A percentile compares a stretch with the other conserved stretches of the same genome.
Evolutionary conservation across 2,113 vertebrate species (phyloP).

Genomic region (Pampusana beccarii): DNA sequence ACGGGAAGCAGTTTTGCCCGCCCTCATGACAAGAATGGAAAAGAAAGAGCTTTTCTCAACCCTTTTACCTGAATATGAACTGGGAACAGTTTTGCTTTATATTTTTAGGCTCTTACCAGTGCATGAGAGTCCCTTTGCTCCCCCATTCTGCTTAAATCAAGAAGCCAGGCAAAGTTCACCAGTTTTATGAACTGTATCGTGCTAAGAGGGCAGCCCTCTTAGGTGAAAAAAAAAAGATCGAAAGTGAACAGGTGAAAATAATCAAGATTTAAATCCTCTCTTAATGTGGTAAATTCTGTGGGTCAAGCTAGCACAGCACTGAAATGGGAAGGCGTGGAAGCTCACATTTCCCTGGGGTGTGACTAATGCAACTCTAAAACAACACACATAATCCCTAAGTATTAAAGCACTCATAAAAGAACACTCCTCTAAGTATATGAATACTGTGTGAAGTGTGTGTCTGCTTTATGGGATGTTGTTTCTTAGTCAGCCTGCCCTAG

Average conservation of each 20-base stretch:
- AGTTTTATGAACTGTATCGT: constrained; percentile 19
- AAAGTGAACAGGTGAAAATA: constrained; percentile 56
- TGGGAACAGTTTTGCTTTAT: background rate
- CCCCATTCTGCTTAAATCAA: background rate
- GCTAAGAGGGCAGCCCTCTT: background rate
- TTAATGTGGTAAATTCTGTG: constrained; percentile 40
- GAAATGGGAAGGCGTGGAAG: background rate
- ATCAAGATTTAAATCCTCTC: constrained; percentile 35
- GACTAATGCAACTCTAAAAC: constrained; percentile 54
- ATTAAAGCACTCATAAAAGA: constrained; percentile 54
- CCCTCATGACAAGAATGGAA: background rate
- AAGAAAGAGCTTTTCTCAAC: background rate
- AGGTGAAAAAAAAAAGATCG: background rate
- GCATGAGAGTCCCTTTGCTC: background rate
- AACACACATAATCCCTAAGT: constrained; percentile 17
- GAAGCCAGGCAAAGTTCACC: constrained; percentile 47
- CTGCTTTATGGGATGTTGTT: background rate
- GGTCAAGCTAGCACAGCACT: background rate
- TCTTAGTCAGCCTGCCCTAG: background rate
- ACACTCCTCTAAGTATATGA: constrained; percentile 1
- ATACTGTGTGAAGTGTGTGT: background rate
- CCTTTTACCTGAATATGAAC: background rate
- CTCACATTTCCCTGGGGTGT: constrained; percentile 47
- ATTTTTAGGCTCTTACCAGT: background rate
- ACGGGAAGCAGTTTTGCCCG: background rate